A percentile compares a stretch with the other conserved stretches of the same genome.
These are phyloP conservation scores for Prionailurus bengalensis DNA, from an alignment of 2,113 vertebrate genomes.

Conservation along the genomic window DNA sequence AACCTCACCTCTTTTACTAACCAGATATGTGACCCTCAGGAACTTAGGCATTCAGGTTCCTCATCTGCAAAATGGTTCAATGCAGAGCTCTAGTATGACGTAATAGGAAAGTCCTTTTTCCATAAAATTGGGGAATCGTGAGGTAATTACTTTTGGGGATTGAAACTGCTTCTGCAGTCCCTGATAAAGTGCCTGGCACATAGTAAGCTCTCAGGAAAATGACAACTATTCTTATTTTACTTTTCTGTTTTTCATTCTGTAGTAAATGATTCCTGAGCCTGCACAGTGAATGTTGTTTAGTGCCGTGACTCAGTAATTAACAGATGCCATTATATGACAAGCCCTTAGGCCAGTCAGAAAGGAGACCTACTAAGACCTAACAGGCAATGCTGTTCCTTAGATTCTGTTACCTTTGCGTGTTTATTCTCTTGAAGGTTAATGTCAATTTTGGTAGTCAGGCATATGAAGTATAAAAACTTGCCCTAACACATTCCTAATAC, in stretches of 20 bases:
- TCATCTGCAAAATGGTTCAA: conserved; percentile 31
- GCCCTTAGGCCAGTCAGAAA: neutral
- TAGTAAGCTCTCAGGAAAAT: neutral
- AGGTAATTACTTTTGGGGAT: neutral
- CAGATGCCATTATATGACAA: neutral
- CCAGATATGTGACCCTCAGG: neutral
- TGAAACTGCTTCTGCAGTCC: neutral
- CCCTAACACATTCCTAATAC: neutral
- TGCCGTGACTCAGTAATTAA: neutral
- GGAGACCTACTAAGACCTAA: neutral
- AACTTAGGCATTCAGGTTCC: neutral
- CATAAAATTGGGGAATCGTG: neutral
- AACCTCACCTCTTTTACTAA: neutral
- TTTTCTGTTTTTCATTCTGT: neutral
- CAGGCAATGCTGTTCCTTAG: neutral
- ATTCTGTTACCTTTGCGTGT: neutral
- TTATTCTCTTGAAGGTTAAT: neutral
- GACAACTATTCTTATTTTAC: neutral
- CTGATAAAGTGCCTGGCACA: neutral
- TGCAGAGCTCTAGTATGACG: neutral
- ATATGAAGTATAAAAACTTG: neutral
- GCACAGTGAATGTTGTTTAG: neutral
- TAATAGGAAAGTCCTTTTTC: conserved; percentile 17
- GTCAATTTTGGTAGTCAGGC: neutral
- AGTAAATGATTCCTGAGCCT: neutral